A percentile compares a stretch with the other conserved stretches of the same genome.
phyloP scores from a whole-genome alignment of 2,797 vertebrate species.

The Zalophus californianus region DNA sequence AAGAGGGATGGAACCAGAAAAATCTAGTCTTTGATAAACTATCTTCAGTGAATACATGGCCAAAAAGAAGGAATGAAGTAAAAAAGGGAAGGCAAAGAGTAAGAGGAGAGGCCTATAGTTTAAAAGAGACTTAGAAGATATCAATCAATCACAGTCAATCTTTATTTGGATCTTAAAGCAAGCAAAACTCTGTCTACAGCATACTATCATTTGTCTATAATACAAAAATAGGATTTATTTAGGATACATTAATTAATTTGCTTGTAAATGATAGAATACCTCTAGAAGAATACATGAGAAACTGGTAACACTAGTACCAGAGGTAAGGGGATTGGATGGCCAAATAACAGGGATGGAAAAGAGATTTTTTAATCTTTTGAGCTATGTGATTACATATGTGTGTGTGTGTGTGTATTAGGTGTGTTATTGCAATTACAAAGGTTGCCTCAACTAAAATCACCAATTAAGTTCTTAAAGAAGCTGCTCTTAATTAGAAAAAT shows the following conservation, averaged over 20 bases:
- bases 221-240: neutral
- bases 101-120: neutral
- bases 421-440: neutral
- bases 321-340: neutral
- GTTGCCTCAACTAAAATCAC: constrained; percentile 12
- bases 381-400: neutral
- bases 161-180: constrained; percentile 37
- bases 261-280: constrained; percentile 2
- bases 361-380: neutral
- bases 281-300: neutral
- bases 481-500: neutral
- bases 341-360: neutral
- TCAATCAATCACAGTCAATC: neutral
- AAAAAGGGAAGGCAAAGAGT: neutral
- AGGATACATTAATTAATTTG: neutral
- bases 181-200: neutral
- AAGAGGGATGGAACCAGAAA: neutral
- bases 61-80: neutral
- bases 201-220: neutral
- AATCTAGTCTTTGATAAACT: neutral
- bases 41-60: neutral
- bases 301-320: neutral
- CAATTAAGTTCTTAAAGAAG: constrained; percentile 43
- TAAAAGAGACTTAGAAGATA: neutral
- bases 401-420: neutral